Conservation (phyloP, 2,113 vertebrate genomes). For the Myotis lucifugus region DNA sequence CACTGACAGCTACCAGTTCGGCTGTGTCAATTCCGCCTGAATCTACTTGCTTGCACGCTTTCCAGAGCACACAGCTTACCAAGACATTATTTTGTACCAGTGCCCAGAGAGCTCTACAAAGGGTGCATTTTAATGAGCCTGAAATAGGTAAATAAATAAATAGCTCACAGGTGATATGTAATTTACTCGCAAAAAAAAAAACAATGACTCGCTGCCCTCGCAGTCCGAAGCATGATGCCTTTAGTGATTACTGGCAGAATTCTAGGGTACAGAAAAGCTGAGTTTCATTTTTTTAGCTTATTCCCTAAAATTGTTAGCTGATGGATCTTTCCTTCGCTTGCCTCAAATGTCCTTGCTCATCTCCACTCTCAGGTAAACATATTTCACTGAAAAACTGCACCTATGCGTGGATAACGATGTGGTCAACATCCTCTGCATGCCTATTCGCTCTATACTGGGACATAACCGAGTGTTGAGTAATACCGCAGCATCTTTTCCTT, state of each 20-base stretch:
- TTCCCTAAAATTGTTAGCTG: constrained; percentile 58
- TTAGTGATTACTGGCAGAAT: constrained; percentile 49
- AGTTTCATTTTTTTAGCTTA: constrained; percentile 64
- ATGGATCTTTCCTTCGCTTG: constrained; percentile 52
- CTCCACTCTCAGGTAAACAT: constrained; percentile 23
- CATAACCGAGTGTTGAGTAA: background rate
- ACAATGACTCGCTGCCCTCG: constrained; percentile 26
- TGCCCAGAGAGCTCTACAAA: constrained; percentile 61
- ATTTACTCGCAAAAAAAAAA: constrained; percentile 63
- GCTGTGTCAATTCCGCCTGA: constrained; percentile 72
- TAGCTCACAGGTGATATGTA: constrained; percentile 44
- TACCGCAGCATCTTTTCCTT: background rate
- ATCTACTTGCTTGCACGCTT: constrained; percentile 70
- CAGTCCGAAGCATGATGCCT: background rate
- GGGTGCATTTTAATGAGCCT: constrained; percentile 65
- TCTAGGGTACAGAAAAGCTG: constrained; percentile 60
- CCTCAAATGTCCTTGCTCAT: constrained; percentile 54
- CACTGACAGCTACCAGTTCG: constrained; percentile 74
- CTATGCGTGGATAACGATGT: background rate
- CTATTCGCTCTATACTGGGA: background rate
- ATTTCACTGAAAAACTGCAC: constrained; percentile 13
- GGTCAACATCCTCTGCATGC: background rate
- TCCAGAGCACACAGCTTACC: constrained; percentile 75
- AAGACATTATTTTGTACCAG: constrained; percentile 69
- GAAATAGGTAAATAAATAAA: constrained; percentile 72